These are phyloP conservation scores for Larimichthys crocea DNA, from an alignment of 2,113 vertebrate genomes.

Conservation along the genomic window DNA sequence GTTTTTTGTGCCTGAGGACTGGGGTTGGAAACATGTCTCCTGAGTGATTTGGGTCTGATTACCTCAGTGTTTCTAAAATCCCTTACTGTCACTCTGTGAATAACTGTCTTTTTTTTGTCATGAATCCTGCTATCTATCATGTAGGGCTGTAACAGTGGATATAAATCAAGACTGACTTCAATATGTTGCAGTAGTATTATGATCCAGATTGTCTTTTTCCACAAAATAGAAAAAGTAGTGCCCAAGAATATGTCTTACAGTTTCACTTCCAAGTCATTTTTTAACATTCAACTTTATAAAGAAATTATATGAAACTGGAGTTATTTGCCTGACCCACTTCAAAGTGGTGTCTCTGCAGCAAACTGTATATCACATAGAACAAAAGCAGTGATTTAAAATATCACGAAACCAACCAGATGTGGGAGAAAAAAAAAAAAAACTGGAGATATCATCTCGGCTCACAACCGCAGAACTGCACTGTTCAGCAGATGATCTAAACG, in stretches of 20 bases:
- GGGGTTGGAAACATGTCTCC: neutral
- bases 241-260: neutral
- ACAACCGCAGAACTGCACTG: conserved; percentile 27
- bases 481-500: conserved; percentile 37
- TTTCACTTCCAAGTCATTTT: neutral
- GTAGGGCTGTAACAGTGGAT: neutral
- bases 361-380: conserved; percentile 23
- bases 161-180: neutral
- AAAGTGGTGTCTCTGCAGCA: neutral
- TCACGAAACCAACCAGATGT: conserved; percentile 42
- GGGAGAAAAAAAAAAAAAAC: conserved; percentile 7
- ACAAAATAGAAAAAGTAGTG: neutral
- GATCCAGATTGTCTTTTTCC: conserved; percentile 16
- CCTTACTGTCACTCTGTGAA: neutral
- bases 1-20: neutral
- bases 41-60: conserved; percentile 9
- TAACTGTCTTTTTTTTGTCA: neutral
- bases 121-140: neutral
- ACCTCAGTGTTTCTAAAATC: neutral
- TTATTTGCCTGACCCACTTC: neutral
- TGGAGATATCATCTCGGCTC: conserved; percentile 32
- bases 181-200: neutral
- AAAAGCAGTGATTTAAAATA: conserved; percentile 28
- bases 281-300: neutral
- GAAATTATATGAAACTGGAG: neutral